phyloP scores from a whole-genome alignment of 1,140 invertebrate species.

The Condylostylus longicornis region DNA sequence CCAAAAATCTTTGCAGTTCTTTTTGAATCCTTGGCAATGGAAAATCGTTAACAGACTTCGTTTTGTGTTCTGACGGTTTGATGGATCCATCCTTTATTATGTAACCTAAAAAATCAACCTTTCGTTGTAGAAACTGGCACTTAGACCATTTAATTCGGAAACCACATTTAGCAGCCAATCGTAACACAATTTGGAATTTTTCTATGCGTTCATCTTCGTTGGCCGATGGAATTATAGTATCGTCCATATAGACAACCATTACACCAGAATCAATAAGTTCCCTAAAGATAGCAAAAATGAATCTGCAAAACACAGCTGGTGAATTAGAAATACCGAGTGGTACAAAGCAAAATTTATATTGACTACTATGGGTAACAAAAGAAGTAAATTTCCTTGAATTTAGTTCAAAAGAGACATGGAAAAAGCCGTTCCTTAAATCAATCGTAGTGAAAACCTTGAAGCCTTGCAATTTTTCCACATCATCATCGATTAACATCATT shows the following conservation, averaged over 20 bases:
- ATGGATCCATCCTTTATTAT: slow-evolving; percentile 9
- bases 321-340: slow-evolving; percentile 24
- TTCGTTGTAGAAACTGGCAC: slow-evolving; percentile 13
- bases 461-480: slow-evolving; percentile 12
- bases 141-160: slow-evolving; percentile 13
- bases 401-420: slow-evolving; percentile 3
- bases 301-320: slow-evolving; percentile 16
- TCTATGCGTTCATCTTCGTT: slow-evolving; percentile 7
- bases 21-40: slow-evolving; percentile 15
- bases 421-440: slow-evolving; percentile 13
- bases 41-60: slow-evolving; percentile 17
- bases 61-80: slow-evolving; percentile 14
- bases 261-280: slow-evolving; percentile 2
- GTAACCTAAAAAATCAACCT: slow-evolving; percentile 13
- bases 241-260: slow-evolving; percentile 7
- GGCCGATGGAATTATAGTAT: slow-evolving; percentile 9
- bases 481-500: slow-evolving; percentile 20
- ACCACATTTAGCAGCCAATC: not conserved
- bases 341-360: slow-evolving; percentile 32
- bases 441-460: slow-evolving; percentile 15
- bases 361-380: slow-evolving; percentile 5
- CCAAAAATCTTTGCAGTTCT: slow-evolving; percentile 17
- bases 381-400: slow-evolving; percentile 4
- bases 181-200: slow-evolving; percentile 2
- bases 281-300: slow-evolving; percentile 10